These are phyloP conservation scores for Manduca sexta DNA, from an alignment of 1,140 invertebrate species.

Conservation along the genomic window DNA sequence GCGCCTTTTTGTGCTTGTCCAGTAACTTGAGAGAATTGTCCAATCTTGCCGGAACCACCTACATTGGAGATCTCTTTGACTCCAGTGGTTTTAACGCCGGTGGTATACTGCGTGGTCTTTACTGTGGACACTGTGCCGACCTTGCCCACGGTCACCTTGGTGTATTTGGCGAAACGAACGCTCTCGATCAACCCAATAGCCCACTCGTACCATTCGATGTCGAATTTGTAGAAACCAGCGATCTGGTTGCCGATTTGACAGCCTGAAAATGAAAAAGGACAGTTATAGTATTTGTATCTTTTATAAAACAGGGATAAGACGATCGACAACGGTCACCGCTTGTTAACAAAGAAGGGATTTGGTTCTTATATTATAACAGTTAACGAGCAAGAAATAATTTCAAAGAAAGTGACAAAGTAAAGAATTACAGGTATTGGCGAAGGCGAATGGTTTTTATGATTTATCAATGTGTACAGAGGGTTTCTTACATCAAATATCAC, in stretches of 20 bases:
- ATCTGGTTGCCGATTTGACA: conserved; percentile 64
- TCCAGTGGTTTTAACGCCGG: conserved; percentile 2
- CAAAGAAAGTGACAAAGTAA: too few species aligned
- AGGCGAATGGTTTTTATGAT: too few species aligned
- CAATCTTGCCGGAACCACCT: conserved; percentile 9
- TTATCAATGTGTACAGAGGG: too few species aligned
- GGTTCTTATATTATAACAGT: too few species aligned
- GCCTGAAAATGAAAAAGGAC: conserved; percentile 33
- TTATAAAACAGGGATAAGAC: too few species aligned
- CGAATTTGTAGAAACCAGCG: conserved; percentile 68
- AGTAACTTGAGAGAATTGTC: conserved; percentile 8
- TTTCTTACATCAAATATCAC: too few species aligned
- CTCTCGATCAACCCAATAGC: conserved; percentile 57
- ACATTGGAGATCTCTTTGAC: conserved; percentile 18
- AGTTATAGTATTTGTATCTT: background rate
- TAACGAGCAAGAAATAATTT: too few species aligned
- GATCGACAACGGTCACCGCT: too few species aligned
- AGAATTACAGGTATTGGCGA: too few species aligned
- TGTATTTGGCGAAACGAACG: conserved; percentile 43
- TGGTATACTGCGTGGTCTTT: conserved; percentile 7
- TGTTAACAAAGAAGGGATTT: too few species aligned
- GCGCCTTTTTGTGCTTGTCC: too few species aligned
- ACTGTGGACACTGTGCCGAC: conserved; percentile 19
- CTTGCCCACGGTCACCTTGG: conserved; percentile 6
- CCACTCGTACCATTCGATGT: conserved; percentile 69